phyloP scores from a whole-genome alignment of 2,797 vertebrate genomes.

The Rhyacichthys aspro region DNA sequence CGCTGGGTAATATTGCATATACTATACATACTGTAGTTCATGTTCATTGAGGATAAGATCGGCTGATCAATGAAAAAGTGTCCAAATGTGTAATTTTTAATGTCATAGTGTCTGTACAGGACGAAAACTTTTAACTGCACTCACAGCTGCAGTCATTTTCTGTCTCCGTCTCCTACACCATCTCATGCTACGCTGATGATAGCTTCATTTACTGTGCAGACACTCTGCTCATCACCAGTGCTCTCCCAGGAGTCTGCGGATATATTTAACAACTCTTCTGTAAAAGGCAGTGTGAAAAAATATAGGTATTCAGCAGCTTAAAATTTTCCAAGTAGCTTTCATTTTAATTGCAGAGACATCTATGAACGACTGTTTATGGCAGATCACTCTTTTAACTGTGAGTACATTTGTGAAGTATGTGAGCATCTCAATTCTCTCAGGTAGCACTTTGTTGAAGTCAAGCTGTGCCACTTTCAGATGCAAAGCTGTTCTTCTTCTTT shows the following conservation, averaged over 20 bases:
- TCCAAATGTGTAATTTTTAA: conserved; percentile 24
- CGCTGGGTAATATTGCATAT: too few species aligned
- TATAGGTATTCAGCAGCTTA: conserved; percentile 15
- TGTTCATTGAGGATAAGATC: too few species aligned
- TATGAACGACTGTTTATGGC: conserved; percentile 15
- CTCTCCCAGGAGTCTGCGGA: conserved; percentile 32
- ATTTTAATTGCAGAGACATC: conserved; percentile 28
- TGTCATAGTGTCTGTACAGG: background rate
- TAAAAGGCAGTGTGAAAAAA: conserved; percentile 34
- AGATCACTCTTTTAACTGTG: background rate
- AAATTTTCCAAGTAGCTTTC: conserved; percentile 38
- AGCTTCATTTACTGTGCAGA: conserved; percentile 38
- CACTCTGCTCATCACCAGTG: conserved; percentile 12
- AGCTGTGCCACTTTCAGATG: conserved; percentile 5
- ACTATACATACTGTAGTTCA: too few species aligned
- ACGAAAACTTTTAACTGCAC: conserved; percentile 24
- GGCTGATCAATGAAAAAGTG: conserved; percentile 23
- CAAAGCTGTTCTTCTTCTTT: conserved; percentile 6
- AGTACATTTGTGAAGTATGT: conserved; percentile 10
- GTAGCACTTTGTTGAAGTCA: conserved; percentile 19
- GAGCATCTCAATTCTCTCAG: conserved; percentile 2
- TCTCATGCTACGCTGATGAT: conserved; percentile 15
- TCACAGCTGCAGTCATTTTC: conserved; percentile 21
- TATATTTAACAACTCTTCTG: conserved; percentile 43
- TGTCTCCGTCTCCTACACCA: conserved; percentile 1